Conservation (phyloP, 2,113 vertebrate genomes). For the Mellivora capensis region DNA sequence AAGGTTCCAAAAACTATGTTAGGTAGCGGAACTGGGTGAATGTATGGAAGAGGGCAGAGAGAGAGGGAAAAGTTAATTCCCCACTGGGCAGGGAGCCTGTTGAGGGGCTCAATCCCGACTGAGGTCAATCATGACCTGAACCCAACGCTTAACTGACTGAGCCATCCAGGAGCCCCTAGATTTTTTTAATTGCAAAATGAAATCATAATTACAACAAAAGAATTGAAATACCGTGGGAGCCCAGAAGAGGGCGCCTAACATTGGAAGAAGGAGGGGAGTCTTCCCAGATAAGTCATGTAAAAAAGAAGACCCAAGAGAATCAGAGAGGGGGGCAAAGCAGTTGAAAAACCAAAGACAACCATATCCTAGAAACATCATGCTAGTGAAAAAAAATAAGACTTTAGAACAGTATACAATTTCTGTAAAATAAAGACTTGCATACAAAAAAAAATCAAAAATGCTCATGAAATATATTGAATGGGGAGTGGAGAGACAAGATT, state of each 20-base stretch:
- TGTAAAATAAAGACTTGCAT: neutral
- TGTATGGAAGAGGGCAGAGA: neutral
- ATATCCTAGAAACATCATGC: neutral
- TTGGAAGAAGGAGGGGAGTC: neutral
- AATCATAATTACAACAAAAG: neutral
- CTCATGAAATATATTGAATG: neutral
- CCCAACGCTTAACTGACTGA: neutral
- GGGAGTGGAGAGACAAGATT: neutral
- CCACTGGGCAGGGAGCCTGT: neutral
- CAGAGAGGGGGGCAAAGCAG: neutral
- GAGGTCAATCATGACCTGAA: neutral
- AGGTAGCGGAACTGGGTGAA: neutral
- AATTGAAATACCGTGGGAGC: neutral
- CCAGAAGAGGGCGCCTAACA: slow-evolving; percentile 64
- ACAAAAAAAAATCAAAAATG: neutral
- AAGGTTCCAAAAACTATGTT: neutral
- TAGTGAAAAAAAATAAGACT: neutral
- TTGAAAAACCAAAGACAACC: neutral
- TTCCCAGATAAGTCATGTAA: neutral
- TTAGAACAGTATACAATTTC: neutral
- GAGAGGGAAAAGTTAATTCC: neutral
- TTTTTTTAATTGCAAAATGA: slow-evolving; percentile 19
- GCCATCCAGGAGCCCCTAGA: neutral
- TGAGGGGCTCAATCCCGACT: neutral
- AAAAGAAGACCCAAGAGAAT: neutral